Evolutionary conservation across 1,140 invertebrate species (phyloP), one percentile per base, ranked within the genome.

Genomic region (Holcopasites calliopsidis): DNA sequence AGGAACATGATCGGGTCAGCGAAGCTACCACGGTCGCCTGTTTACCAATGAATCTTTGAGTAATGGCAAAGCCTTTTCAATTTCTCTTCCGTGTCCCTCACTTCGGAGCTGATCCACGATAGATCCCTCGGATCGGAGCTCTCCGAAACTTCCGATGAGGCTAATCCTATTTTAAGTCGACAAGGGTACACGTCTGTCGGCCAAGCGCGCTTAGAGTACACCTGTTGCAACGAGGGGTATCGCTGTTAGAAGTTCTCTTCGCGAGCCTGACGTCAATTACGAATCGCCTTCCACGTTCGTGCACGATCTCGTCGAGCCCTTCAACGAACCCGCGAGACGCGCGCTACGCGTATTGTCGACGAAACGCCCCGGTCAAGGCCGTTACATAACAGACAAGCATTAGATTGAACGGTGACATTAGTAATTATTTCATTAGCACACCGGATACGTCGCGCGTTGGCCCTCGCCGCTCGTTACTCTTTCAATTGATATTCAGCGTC

Each of bases 391-490:
- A 65, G 16, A 47, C 40, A 28, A 28, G 23, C 49, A 72, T 47
- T 68, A 52, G 40, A 58, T 73, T 77, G 65, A 26, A 70, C 52
- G 73, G 75, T 65, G 71, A 65, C 84, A 83, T 83, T 81, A 66
- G 68, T 86, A 88, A 87, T 88, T 87, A 87, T 87, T 86, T 86
- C 84, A 87, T 88, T 87, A 86, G 26, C 85, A 83, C 79, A 73
- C 71, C 76, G 76, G 75, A 86, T 86, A 79, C 69, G 79, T 79
- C 68, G 76, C n/a, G n/a, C 73, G 21, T 35, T 66, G 82, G 79
- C 76, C 83, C 80, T 85, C 83, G 78, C 74, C 70, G 35, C 70
- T 79, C 35, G 78, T 87, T 87, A 82, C 82, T 16, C 21, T 87
- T 83, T 72, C 86, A 87, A 88, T 88, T 88, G 82, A 77, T 82